Conservation (phyloP, 2,888 invertebrate species). For the Drosophila nr. medialis region DNA sequence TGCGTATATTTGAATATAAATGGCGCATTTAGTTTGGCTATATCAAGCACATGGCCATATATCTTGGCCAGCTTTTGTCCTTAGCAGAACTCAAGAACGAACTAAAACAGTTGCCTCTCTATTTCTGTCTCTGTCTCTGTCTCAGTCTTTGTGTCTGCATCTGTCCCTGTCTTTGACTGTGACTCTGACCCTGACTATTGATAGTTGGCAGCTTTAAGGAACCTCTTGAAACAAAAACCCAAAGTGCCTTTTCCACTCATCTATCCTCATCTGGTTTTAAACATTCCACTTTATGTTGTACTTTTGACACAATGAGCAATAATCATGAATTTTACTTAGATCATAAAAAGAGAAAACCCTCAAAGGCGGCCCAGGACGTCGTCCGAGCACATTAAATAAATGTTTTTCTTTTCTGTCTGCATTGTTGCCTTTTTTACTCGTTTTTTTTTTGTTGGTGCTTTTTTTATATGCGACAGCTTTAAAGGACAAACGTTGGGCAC, state of each 20-base stretch:
- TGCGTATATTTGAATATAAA: constrained; percentile 81
- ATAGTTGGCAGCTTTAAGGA: constrained; percentile 66
- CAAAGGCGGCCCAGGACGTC: constrained; percentile 49
- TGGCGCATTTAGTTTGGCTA: constrained; percentile 81
- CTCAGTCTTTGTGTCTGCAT: constrained; percentile 31
- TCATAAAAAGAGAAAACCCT: constrained; percentile 61
- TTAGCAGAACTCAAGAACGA: constrained; percentile 40
- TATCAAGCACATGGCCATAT: constrained; percentile 78
- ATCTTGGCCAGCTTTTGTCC: constrained; percentile 69
- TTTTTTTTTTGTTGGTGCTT: constrained; percentile 40
- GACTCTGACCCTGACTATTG: constrained; percentile 54
- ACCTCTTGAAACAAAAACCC: constrained; percentile 17
- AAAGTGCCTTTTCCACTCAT: constrained; percentile 57
- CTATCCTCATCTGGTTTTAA: constrained; percentile 76
- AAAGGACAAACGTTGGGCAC: constrained; percentile 67
- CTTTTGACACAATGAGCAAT: constrained; percentile 81
- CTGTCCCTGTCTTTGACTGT: constrained; percentile 10
- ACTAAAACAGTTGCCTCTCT: constrained; percentile 29
- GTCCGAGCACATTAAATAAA: constrained; percentile 80
- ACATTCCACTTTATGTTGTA: constrained; percentile 80
- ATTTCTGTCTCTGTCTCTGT: neutral
- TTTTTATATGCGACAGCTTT: constrained; percentile 67
- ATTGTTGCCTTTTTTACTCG: constrained; percentile 49
- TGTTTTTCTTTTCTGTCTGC: constrained; percentile 74
- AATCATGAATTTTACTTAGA: constrained; percentile 79